Evolutionary conservation across 1,140 invertebrate species (phyloP).

Genomic region (Sinonovacula constricta): DNA sequence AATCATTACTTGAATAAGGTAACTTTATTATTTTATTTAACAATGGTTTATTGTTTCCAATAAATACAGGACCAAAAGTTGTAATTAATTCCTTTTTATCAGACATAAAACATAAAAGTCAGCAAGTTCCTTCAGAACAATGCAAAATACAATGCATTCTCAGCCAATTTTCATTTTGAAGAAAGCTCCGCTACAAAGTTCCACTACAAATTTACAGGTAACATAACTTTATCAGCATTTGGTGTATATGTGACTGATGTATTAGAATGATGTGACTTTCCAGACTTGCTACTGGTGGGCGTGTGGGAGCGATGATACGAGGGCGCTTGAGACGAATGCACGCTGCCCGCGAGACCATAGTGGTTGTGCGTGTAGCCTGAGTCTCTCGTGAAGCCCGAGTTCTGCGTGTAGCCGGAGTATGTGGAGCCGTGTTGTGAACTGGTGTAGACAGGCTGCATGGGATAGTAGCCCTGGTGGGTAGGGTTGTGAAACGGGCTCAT

Average conservation of each 20-base stretch:
- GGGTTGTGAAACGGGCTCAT: constrained; percentile 58
- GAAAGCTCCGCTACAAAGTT: too few relatives aligned
- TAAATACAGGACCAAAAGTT: too few relatives aligned
- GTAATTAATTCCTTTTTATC: too few relatives aligned
- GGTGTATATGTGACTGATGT: constrained; percentile 70
- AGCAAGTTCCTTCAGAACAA: too few relatives aligned
- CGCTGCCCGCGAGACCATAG: constrained; percentile 43
- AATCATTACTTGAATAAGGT: too few relatives aligned
- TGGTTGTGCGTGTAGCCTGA: constrained; percentile 44
- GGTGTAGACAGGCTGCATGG: constrained; percentile 67
- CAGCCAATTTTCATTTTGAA: too few relatives aligned
- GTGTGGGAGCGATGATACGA: constrained; percentile 69
- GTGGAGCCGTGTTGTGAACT: constrained; percentile 61
- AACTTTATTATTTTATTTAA: too few relatives aligned
- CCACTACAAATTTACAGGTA: constrained; percentile 65
- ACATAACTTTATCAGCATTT: constrained; percentile 67
- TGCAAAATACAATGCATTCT: too few relatives aligned
- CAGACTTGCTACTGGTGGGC: constrained; percentile 72
- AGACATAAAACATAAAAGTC: too few relatives aligned
- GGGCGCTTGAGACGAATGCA: constrained; percentile 51
- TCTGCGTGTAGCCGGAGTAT: constrained; percentile 52
- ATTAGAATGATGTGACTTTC: constrained; percentile 70
- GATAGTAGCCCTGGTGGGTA: constrained; percentile 69
- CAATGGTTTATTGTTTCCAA: too few relatives aligned
- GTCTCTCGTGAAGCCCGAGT: constrained; percentile 46